Conservation (phyloP, 2,113 vertebrate genomes). For the Pardalotus punctatus region DNA sequence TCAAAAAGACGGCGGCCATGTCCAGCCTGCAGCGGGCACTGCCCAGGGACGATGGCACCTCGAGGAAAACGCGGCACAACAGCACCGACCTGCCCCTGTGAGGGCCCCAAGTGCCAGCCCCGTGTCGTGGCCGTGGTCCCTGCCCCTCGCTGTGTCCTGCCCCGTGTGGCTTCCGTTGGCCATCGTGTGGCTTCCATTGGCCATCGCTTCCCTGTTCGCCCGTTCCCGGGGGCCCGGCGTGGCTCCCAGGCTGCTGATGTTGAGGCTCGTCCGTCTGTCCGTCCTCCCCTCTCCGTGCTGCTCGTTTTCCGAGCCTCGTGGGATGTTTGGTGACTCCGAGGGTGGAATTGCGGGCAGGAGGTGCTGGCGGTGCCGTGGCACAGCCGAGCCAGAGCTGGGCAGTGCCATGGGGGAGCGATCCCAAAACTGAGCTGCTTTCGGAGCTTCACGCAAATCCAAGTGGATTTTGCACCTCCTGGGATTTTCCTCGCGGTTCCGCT, state of each 20-base stretch:
- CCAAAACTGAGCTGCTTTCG: neutral
- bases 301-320: slow-evolving; percentile 37
- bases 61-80: slow-evolving; percentile 97
- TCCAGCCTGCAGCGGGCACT: slow-evolving; percentile 95
- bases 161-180: neutral
- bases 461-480: neutral
- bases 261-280: slow-evolving; percentile 16
- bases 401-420: neutral
- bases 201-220: neutral
- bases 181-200: neutral
- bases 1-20: slow-evolving; percentile 98
- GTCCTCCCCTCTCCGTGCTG: neutral
- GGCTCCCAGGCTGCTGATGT: neutral
- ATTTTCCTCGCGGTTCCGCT: neutral
- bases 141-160: neutral
- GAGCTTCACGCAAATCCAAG: neutral
- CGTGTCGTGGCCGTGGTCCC: neutral
- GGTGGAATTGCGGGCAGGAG: neutral
- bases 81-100: slow-evolving; percentile 98
- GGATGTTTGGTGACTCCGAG: neutral
- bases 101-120: slow-evolving; percentile 14
- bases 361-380: neutral
- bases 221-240: neutral
- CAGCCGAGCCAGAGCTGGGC: neutral
- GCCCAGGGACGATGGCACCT: slow-evolving; percentile 94